phyloP scores from a whole-genome alignment of 1,140 invertebrate species.

The Dinoponera quadriceps region DNA sequence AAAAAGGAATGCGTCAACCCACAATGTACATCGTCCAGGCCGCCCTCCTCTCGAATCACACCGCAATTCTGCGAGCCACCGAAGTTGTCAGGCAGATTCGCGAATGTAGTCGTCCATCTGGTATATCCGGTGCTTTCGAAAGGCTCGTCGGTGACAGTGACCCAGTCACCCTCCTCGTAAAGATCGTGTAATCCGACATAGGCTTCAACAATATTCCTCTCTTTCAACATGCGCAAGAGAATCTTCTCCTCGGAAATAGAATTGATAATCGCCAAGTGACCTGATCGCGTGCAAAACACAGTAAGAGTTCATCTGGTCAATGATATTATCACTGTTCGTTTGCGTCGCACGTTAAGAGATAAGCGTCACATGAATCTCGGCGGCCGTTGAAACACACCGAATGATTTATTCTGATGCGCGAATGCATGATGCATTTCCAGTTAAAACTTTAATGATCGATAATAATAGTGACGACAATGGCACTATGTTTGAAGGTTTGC shows the following conservation, averaged over 20 bases:
- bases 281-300: slow-evolving; percentile 18
- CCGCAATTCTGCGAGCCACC: slow-evolving; percentile 45
- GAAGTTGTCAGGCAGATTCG: slow-evolving; percentile 35
- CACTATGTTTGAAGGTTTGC: too few species aligned
- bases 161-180: slow-evolving; percentile 62
- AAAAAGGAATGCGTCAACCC: not conserved
- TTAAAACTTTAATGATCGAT: not conserved
- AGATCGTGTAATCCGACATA: slow-evolving; percentile 65
- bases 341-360: not conserved
- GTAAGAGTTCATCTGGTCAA: not conserved
- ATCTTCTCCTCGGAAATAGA: slow-evolving; percentile 34
- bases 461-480: not conserved
- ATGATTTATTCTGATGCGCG: not conserved
- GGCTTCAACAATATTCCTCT: not conserved
- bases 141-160: slow-evolving; percentile 34
- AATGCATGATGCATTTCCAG: not conserved
- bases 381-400: not conserved
- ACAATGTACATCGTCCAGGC: slow-evolving; percentile 48
- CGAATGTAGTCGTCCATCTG: slow-evolving; percentile 35
- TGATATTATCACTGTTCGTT: too few species aligned
- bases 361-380: not conserved
- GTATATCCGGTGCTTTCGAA: slow-evolving; percentile 40
- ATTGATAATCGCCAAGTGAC: slow-evolving; percentile 65
- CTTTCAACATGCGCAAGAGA: not conserved
- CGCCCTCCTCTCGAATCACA: not conserved